Percentiles rank a stretch among this genome's conserved stretches.
Evolutionary conservation across 1,140 invertebrate species (phyloP).

Genomic region (Wasmannia auropunctata): DNA sequence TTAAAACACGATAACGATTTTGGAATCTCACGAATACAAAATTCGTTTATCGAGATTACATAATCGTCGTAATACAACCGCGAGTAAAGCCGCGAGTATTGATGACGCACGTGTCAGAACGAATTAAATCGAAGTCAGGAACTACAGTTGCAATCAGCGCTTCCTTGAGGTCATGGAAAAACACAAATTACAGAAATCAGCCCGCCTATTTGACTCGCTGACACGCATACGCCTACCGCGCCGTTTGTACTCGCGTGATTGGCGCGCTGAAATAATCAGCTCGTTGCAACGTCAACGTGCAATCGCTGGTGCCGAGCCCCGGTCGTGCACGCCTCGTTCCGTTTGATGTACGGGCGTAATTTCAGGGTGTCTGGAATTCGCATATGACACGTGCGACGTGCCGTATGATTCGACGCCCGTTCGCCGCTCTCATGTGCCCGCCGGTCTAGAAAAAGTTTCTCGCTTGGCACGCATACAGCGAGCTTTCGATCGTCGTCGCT

Average conservation of each 20-base stretch:
- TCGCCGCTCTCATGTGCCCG: conserved; percentile 49
- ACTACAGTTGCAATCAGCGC: neutral
- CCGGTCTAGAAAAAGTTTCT: conserved; percentile 60
- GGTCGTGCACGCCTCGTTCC: conserved; percentile 60
- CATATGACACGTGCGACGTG: conserved; percentile 64
- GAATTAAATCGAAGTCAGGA: conserved; percentile 5
- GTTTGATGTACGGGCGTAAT: conserved; percentile 69
- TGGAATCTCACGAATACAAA: neutral
- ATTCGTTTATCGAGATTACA: neutral
- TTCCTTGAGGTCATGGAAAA: conserved; percentile 33
- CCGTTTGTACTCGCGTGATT: conserved; percentile 67
- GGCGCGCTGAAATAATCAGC: conserved; percentile 64
- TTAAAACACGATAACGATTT: neutral
- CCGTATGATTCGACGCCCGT: conserved; percentile 55
- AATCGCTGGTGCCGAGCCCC: conserved; percentile 46
- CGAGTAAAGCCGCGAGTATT: neutral
- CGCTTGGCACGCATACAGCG: conserved; percentile 54
- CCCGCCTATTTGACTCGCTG: conserved; percentile 26
- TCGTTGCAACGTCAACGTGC: conserved; percentile 72
- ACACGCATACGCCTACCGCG: conserved; percentile 50
- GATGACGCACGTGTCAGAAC: conserved; percentile 14
- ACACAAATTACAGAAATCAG: conserved; percentile 55
- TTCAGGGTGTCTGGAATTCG: conserved; percentile 68
- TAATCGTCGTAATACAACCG: neutral
- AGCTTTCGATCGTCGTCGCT: conserved; percentile 43